Conservation (phyloP, 2,113 vertebrate genomes). For the Apteryx mantelli region DNA sequence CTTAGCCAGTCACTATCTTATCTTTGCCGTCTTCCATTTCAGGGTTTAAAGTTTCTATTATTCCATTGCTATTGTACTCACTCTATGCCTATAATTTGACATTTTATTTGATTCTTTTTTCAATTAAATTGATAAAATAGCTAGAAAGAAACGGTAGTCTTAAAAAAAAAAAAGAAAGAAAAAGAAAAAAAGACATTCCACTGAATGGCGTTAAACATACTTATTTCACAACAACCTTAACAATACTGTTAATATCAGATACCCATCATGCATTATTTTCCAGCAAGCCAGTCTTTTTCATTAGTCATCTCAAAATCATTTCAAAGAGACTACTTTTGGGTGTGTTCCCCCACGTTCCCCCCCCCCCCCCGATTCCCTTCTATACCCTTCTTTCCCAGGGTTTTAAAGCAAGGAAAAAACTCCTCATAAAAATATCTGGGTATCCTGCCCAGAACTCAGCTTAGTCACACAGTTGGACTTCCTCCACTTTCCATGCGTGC, state of each 20-base stretch:
- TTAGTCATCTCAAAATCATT: not conserved
- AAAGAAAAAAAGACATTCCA: not conserved
- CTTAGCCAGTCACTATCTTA: not conserved
- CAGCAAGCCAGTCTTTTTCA: not conserved
- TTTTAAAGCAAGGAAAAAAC: not conserved
- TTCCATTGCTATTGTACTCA: not conserved
- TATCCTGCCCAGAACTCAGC: not conserved
- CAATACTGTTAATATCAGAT: not conserved
- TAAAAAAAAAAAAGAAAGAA: not conserved
- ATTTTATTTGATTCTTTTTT: not conserved
- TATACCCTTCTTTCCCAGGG: not conserved
- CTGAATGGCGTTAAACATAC: not conserved
- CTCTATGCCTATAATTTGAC: not conserved
- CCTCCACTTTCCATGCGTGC: not conserved
- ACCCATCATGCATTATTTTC: not conserved
- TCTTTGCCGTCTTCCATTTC: not conserved
- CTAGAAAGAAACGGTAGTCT: not conserved
- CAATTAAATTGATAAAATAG: not conserved
- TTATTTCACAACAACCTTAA: not conserved
- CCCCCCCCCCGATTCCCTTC: fast-evolving
- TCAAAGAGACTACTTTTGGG: not conserved
- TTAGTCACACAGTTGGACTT: not conserved
- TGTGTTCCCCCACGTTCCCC: fast-evolving
- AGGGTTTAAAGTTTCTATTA: not conserved
- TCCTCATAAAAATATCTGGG: not conserved